These are phyloP conservation scores for Protophormia terraenovae DNA, from an alignment of 2,888 invertebrate species.

Conservation along the genomic window DNA sequence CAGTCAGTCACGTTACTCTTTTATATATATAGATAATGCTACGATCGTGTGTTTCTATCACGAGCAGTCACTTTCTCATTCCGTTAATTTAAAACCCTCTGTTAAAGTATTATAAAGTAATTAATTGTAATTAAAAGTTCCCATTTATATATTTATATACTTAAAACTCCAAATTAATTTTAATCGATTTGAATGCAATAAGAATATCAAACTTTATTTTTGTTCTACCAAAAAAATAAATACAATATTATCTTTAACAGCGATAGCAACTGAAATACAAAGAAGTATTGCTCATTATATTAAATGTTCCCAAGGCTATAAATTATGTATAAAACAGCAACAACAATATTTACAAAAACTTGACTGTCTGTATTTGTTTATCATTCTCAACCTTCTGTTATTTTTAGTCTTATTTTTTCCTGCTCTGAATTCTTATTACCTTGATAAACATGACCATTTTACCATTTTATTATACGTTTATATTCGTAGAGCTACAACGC, in stretches of 20 bases:
- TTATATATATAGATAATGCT: no score
- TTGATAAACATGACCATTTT: slow-evolving; percentile 46
- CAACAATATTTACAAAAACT: not conserved
- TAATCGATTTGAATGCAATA: not conserved
- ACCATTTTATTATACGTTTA: slow-evolving; percentile 28
- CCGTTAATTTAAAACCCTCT: no score
- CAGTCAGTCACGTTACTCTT: no score
- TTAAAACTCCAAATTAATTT: not conserved
- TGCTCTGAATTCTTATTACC: slow-evolving; percentile 46
- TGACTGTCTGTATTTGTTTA: slow-evolving; percentile 35
- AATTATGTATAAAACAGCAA: slow-evolving; percentile 22
- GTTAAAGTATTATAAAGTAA: no score
- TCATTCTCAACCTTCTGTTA: not conserved
- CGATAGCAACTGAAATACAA: not conserved
- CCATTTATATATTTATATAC: not conserved
- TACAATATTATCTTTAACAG: not conserved
- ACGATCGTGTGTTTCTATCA: no score
- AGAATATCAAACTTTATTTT: not conserved
- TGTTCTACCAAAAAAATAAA: not conserved
- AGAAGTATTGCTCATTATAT: slow-evolving; percentile 12
- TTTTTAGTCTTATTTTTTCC: not conserved
- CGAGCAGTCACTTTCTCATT: no score
- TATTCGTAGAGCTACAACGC: not conserved
- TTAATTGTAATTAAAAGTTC: not conserved
- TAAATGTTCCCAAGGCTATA: slow-evolving; percentile 23